phyloP scores from a whole-genome alignment of 2,888 invertebrate genomes.

The Drosophila longiperda region DNA sequence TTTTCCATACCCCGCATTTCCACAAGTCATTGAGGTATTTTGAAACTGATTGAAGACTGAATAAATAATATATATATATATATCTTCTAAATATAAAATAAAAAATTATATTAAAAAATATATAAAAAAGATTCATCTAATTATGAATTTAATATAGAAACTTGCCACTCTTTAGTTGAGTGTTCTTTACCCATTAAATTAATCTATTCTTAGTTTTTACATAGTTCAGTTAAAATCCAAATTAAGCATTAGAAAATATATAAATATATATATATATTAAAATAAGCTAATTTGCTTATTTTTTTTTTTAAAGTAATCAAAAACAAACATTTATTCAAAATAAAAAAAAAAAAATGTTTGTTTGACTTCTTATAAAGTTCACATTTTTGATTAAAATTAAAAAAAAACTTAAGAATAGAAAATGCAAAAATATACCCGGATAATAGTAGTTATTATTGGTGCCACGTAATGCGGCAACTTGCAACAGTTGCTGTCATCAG shows the following conservation, averaged over 20 bases:
- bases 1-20: slow-evolving; percentile 17
- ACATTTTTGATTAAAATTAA: neutral
- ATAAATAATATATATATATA: too few species aligned
- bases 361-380: neutral
- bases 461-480: slow-evolving; percentile 30
- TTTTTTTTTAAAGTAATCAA: neutral
- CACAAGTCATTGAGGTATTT: neutral
- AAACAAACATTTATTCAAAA: neutral
- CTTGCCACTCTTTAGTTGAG: neutral
- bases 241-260: neutral
- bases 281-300: neutral
- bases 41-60: neutral
- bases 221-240: neutral
- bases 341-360: neutral
- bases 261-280: neutral
- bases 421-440: slow-evolving; percentile 28
- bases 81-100: too few species aligned
- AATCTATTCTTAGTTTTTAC: neutral
- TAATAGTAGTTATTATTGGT: slow-evolving; percentile 42
- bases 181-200: neutral
- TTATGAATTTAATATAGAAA: neutral
- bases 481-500: slow-evolving; percentile 50
- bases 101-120: too few species aligned
- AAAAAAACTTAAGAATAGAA: neutral
- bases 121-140: neutral